Conservation (phyloP, 2,113 vertebrate genomes). For the Thunnus maccoyii region DNA sequence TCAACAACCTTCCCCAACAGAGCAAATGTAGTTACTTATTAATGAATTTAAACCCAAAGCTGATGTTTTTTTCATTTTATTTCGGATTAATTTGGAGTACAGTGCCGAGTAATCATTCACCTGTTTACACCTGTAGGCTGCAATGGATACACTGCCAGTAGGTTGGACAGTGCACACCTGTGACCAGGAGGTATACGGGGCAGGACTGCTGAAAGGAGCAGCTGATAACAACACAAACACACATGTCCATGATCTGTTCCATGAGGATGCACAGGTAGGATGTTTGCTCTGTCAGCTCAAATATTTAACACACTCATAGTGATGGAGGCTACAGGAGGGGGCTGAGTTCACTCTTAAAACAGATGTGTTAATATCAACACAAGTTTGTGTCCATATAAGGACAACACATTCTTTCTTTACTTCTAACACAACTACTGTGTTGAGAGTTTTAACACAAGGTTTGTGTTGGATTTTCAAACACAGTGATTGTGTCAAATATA, state of each 20-base stretch:
- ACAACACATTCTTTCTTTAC: no score
- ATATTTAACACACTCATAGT: not conserved
- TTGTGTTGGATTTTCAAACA: no score
- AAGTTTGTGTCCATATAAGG: no score
- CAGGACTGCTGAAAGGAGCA: conserved; percentile 19
- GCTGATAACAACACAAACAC: conserved; percentile 36
- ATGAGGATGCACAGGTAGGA: conserved; percentile 93
- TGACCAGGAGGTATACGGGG: not conserved
- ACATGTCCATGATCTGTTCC: conserved; percentile 92
- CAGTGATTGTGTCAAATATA: no score
- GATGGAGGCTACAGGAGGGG: not conserved
- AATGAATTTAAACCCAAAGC: not conserved
- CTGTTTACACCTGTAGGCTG: conserved; percentile 26
- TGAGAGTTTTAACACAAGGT: no score
- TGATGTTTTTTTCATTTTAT: not conserved
- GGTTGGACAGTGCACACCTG: conserved; percentile 46
- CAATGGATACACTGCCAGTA: conserved; percentile 66
- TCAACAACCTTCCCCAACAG: not conserved
- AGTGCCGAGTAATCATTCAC: not conserved
- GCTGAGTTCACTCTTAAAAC: no score
- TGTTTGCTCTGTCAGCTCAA: not conserved
- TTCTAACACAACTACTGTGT: no score
- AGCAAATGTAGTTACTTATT: not conserved
- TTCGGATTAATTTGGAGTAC: not conserved
- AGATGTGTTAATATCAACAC: no score